Evolutionary conservation across 2,797 vertebrate genomes (phyloP).

Genomic region (Chaenodraco wilsoni): DNA sequence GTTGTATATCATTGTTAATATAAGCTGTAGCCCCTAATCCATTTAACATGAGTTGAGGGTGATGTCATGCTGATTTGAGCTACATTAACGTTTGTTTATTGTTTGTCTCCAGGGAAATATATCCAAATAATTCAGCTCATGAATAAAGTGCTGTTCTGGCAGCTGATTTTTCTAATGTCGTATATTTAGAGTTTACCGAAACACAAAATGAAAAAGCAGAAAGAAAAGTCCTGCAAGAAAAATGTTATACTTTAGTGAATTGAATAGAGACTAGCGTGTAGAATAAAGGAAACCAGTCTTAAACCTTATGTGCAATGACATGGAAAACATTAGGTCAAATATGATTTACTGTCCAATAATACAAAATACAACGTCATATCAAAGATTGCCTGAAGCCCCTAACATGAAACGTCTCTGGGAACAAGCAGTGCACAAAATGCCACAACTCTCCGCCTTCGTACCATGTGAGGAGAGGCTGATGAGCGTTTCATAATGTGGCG

Average conservation of each 20-base stretch:
- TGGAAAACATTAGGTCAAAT: neutral
- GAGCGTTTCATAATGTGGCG: constrained; percentile 5
- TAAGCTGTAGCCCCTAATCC: no score
- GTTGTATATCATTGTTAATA: no score
- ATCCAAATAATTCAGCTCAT: neutral
- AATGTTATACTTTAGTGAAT: no score
- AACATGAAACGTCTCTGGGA: neutral
- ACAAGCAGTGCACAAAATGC: neutral
- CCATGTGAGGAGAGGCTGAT: neutral
- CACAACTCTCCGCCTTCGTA: neutral
- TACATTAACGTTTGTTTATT: neutral
- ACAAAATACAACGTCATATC: neutral
- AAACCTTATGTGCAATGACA: neutral
- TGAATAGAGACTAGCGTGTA: neutral
- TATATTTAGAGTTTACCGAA: no score
- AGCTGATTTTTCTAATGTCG: neutral
- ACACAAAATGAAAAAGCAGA: no score
- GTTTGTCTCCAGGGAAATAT: constrained; percentile 1
- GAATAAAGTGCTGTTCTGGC: neutral
- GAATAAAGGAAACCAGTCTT: neutral
- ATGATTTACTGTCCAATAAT: neutral
- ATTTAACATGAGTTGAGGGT: no score
- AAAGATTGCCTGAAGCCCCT: neutral
- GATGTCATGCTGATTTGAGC: neutral
- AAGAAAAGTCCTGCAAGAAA: no score